A percentile compares a stretch with the other conserved stretches of the same genome.
phyloP scores from a whole-genome alignment of 2,797 vertebrate genomes.

The Pipistrellus nathusii region DNA sequence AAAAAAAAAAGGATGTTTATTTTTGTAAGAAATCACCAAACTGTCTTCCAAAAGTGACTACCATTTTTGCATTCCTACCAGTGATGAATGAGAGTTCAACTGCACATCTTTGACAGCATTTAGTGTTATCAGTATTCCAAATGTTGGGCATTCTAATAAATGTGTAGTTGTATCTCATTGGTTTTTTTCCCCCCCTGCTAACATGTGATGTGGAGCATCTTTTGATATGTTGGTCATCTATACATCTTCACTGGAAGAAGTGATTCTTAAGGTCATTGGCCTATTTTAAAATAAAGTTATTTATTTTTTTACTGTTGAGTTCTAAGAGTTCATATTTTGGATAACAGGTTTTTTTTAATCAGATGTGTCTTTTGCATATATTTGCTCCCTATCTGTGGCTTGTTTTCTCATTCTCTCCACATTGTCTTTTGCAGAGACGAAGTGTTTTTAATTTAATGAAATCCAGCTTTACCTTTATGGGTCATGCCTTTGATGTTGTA shows the following conservation, averaged over 20 bases:
- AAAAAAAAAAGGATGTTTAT: background rate
- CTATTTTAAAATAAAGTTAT: background rate
- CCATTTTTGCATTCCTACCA: background rate
- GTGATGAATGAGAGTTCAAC: background rate
- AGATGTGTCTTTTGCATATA: slow-evolving; percentile 12
- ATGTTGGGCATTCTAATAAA: background rate
- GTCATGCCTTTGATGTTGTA: background rate
- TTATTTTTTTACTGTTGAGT: background rate
- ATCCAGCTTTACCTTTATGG: background rate
- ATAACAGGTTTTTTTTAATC: background rate
- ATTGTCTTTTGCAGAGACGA: slow-evolving; percentile 1
- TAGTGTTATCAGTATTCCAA: background rate
- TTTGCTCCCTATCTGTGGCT: background rate
- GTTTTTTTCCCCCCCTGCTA: background rate
- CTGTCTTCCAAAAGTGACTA: background rate
- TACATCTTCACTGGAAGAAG: slow-evolving; percentile 1
- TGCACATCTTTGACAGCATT: background rate
- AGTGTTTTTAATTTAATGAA: slow-evolving; percentile 6
- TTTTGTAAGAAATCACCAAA: background rate
- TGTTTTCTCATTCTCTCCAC: background rate
- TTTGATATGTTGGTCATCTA: slow-evolving; percentile 3
- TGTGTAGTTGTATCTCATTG: background rate
- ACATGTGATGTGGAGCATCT: background rate
- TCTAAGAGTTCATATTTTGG: slow-evolving; percentile 16
- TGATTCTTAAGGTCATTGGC: background rate